A percentile compares a stretch with the other conserved stretches of the same genome.
Evolutionary conservation across 2,113 vertebrate genomes (phyloP).

Genomic region (Callocephalon fimbriatum): DNA sequence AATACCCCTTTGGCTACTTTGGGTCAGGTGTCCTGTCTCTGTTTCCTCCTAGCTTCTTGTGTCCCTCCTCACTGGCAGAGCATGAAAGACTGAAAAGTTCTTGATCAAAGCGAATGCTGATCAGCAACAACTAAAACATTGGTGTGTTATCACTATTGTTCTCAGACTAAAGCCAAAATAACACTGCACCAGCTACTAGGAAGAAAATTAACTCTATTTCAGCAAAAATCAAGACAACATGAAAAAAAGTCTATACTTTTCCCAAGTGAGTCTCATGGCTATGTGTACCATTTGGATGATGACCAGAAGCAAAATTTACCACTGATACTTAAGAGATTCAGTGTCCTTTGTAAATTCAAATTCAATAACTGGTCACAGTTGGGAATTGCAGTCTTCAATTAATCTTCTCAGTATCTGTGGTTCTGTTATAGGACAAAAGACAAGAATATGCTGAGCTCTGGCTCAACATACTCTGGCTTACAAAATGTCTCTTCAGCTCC

Average conservation of each 20-base stretch:
- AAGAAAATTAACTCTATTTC: not conserved
- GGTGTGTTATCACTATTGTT: not conserved
- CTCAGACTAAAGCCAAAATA: not conserved
- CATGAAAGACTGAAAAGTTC: not conserved
- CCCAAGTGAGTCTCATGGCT: not conserved
- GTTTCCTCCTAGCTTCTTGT: not conserved
- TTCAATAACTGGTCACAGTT: not conserved
- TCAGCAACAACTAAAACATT: not conserved
- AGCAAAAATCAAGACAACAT: not conserved
- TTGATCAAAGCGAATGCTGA: not conserved
- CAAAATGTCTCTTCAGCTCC: not conserved
- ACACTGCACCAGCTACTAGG: not conserved
- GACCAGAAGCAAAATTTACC: not conserved
- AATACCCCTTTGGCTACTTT: not conserved
- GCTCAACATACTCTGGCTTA: not conserved
- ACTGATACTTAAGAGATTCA: not conserved
- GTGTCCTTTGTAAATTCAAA: not conserved
- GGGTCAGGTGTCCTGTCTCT: not conserved
- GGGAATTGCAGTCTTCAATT: not conserved
- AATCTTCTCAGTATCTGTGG: not conserved
- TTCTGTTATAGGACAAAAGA: not conserved
- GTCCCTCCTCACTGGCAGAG: not conserved
- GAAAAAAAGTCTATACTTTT: not conserved
- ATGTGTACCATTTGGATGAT: not conserved
- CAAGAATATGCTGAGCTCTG: not conserved